Percentiles rank a stretch among this genome's conserved stretches.
Evolutionary conservation across 2,797 vertebrate species (phyloP).

Genomic region (Gymnothorax javanicus): DNA sequence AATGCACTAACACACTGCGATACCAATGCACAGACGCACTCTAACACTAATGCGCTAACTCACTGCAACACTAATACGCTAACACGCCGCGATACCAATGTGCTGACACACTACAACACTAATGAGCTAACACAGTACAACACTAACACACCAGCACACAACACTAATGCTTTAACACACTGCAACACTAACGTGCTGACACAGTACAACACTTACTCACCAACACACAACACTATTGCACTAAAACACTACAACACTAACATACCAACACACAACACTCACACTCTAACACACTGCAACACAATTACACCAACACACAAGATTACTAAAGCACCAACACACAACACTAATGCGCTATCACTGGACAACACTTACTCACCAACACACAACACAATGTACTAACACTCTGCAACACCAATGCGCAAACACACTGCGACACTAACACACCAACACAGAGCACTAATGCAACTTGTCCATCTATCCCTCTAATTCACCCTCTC

Average conservation of each 20-base stretch:
- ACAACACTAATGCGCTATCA: not conserved
- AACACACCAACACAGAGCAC: not conserved
- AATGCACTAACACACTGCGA: not conserved
- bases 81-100: not conserved
- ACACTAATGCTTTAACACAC: not conserved
- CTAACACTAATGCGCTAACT: not conserved
- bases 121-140: not conserved
- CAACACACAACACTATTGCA: not conserved
- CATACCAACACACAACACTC: not conserved
- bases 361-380: not conserved
- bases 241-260: not conserved
- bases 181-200: not conserved
- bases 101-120: not conserved
- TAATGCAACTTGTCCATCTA: not conserved
- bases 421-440: not conserved
- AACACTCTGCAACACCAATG: not conserved
- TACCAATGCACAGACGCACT: not conserved
- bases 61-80: not conserved
- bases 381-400: not conserved
- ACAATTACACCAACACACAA: not conserved
- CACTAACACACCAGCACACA: not conserved
- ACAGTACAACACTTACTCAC: not conserved
- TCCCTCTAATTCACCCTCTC: not conserved
- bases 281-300: no score
- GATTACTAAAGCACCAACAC: not conserved